A percentile compares a stretch with the other conserved stretches of the same genome.
Evolutionary conservation across 2,113 vertebrate genomes (phyloP).

Genomic region (Corvus cornix): DNA sequence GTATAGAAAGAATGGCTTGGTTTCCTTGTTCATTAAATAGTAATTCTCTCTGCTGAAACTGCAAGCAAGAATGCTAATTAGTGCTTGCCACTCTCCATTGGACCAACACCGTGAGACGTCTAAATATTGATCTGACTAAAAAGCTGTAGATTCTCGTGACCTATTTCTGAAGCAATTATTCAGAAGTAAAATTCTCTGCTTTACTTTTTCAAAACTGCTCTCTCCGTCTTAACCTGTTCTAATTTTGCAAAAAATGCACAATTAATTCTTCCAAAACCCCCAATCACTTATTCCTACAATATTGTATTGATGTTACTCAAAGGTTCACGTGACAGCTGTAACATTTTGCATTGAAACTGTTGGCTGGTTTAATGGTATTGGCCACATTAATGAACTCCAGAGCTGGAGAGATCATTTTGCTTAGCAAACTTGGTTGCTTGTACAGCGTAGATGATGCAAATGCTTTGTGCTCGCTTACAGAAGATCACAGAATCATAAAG

Average conservation of each 20-base stretch:
- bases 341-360: neutral
- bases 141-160: neutral
- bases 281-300: neutral
- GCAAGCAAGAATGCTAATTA: slow-evolving; percentile 10
- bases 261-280: neutral
- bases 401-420: neutral
- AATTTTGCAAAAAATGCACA: neutral
- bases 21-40: slow-evolving; percentile 11
- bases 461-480: neutral
- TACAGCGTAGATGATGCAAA: neutral
- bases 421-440: neutral
- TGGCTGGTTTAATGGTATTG: neutral
- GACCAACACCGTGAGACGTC: neutral
- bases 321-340: neutral
- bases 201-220: neutral
- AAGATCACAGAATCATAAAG: neutral
- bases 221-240: neutral
- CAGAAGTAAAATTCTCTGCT: neutral
- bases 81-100: neutral
- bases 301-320: neutral
- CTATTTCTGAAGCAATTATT: neutral
- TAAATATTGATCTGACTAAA: neutral
- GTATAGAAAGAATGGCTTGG: neutral
- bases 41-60: neutral
- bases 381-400: neutral